These are phyloP conservation scores for Mesembrinibis cayennensis DNA, from an alignment of 2,113 vertebrate genomes.

Conservation along the genomic window DNA sequence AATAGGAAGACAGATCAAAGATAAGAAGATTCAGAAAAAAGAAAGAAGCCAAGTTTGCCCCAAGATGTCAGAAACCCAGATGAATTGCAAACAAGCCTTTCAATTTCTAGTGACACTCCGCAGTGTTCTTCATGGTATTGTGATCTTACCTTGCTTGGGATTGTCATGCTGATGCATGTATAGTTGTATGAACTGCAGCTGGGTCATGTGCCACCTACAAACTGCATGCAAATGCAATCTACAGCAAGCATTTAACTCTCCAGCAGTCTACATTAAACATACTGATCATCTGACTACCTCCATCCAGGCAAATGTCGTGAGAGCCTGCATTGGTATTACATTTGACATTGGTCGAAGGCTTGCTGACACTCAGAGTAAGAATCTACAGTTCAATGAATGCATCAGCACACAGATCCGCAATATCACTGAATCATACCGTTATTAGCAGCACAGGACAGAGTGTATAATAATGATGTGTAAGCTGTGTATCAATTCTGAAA, in stretches of 20 bases:
- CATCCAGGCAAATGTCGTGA: background rate
- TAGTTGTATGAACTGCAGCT: background rate
- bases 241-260: background rate
- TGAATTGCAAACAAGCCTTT: background rate
- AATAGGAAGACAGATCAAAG: background rate
- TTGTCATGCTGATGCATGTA: background rate
- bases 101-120: background rate
- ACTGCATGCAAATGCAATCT: background rate
- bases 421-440: background rate
- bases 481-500: background rate
- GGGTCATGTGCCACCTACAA: background rate
- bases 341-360: background rate
- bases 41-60: background rate
- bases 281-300: background rate
- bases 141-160: background rate
- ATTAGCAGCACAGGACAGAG: background rate
- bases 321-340: background rate
- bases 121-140: background rate
- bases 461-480: background rate
- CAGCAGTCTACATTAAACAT: background rate
- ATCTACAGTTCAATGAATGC: background rate
- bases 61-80: background rate
- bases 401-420: background rate
- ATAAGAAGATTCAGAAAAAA: background rate
- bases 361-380: background rate